Conservation (phyloP, 2,113 vertebrate species). For the Jaculus jaculus region DNA sequence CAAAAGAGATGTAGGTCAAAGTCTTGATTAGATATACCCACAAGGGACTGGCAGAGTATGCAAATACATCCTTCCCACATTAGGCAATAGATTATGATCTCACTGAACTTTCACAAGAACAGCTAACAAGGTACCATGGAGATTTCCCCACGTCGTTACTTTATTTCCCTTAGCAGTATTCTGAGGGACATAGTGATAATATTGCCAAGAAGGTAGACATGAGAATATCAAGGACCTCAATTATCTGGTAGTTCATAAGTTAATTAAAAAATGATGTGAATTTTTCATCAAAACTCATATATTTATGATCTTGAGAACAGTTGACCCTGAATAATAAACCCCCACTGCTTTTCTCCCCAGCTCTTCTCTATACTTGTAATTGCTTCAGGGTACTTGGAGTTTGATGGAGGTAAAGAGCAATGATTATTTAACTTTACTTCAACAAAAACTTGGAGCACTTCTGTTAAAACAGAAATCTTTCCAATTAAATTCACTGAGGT, state of each 20-base stretch:
- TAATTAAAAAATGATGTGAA: neutral
- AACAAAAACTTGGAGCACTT: neutral
- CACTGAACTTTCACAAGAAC: neutral
- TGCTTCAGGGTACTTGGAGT: neutral
- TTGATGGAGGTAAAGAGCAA: neutral
- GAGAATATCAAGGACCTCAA: neutral
- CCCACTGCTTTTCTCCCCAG: neutral
- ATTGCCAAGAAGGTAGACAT: neutral
- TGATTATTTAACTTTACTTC: neutral
- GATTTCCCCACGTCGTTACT: neutral
- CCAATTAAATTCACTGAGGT: slow-evolving; percentile 2
- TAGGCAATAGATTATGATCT: neutral
- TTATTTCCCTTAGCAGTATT: neutral
- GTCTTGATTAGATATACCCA: neutral
- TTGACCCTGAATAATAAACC: neutral
- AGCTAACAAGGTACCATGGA: neutral
- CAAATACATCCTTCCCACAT: neutral
- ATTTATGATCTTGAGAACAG: neutral
- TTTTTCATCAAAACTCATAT: slow-evolving; percentile 1
- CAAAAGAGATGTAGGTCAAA: neutral
- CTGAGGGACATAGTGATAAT: neutral
- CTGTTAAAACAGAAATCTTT: slow-evolving; percentile 29
- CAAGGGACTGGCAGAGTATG: neutral
- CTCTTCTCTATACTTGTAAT: neutral
- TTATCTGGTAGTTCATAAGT: neutral